A percentile compares a stretch with the other conserved stretches of the same genome.
Evolutionary conservation across 1,140 invertebrate species (phyloP).

Genomic region (Caenorhabditis briggsae): DNA sequence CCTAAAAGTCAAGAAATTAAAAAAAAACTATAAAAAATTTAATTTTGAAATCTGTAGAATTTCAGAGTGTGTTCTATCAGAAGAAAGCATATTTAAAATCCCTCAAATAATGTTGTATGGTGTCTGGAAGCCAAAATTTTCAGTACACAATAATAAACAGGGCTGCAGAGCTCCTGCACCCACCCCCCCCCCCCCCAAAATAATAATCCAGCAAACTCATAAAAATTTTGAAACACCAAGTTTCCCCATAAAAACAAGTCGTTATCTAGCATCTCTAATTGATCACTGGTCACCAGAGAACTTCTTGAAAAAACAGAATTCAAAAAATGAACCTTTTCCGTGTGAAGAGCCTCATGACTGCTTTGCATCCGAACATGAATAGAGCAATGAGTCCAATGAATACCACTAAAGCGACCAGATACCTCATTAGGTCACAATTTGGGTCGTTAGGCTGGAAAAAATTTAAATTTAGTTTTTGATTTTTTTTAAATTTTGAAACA

Average conservation of each 20-base stretch:
- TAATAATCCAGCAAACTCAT: neutral
- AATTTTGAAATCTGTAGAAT: too few relatives aligned
- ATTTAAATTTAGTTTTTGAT: neutral
- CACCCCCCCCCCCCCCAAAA: too few relatives aligned
- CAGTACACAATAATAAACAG: too few relatives aligned
- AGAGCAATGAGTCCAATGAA: constrained; percentile 32
- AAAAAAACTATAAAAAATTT: too few relatives aligned
- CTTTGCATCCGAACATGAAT: constrained; percentile 1
- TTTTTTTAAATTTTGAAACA: neutral
- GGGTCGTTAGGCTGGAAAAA: constrained; percentile 19
- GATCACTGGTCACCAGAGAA: constrained; percentile 23
- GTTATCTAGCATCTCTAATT: neutral
- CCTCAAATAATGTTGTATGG: too few relatives aligned
- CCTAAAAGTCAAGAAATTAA: too few relatives aligned
- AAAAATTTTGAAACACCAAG: neutral
- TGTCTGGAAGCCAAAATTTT: too few relatives aligned
- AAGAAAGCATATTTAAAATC: too few relatives aligned
- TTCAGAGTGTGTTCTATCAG: too few relatives aligned
- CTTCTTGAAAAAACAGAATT: neutral
- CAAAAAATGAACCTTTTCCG: neutral
- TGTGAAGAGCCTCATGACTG: neutral
- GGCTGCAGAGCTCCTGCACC: too few relatives aligned
- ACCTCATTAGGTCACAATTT: constrained; percentile 23
- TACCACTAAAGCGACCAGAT: neutral
- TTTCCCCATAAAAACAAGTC: neutral